These are phyloP conservation scores for Drosophila sp. DNA, from an alignment of 1,140 invertebrate genomes.

Conservation along the genomic window DNA sequence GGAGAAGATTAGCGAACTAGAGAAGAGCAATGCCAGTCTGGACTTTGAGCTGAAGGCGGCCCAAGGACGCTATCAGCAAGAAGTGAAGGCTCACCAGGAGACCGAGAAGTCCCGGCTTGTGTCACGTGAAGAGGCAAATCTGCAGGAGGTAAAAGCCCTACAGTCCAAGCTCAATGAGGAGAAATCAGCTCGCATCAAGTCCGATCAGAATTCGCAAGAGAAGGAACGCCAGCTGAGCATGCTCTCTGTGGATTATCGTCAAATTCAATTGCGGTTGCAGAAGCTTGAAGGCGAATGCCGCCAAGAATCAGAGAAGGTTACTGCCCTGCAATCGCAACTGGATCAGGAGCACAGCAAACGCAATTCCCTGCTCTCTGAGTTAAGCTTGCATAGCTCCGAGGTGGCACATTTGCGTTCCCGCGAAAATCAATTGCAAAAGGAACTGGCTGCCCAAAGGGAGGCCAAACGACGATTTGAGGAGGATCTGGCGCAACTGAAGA, in stretches of 20 bases:
- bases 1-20: slow-evolving; percentile 91
- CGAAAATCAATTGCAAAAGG: slow-evolving; percentile 90
- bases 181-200: slow-evolving; percentile 91
- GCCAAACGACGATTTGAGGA: slow-evolving; percentile 90
- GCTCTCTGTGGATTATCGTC: slow-evolving; percentile 95
- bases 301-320: slow-evolving; percentile 93
- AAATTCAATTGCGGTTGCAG: slow-evolving; percentile 94
- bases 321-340: slow-evolving; percentile 91
- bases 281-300: slow-evolving; percentile 95
- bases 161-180: slow-evolving; percentile 96
- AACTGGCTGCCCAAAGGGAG: slow-evolving; percentile 89
- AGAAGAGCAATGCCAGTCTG: slow-evolving; percentile 94
- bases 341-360: slow-evolving; percentile 93
- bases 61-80: slow-evolving; percentile 94
- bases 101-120: slow-evolving; percentile 92
- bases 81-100: slow-evolving; percentile 94
- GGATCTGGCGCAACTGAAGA: slow-evolving; percentile 91
- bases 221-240: slow-evolving; percentile 97
- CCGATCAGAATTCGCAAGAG: slow-evolving; percentile 93
- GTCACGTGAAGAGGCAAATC: slow-evolving; percentile 95
- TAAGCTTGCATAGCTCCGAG: slow-evolving; percentile 89
- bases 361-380: slow-evolving; percentile 88
- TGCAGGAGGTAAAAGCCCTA: slow-evolving; percentile 92
- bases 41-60: slow-evolving; percentile 94
- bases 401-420: slow-evolving; percentile 88